These are phyloP conservation scores for Carettochelys insculpta DNA, from an alignment of 2,113 vertebrate species.

Conservation along the genomic window DNA sequence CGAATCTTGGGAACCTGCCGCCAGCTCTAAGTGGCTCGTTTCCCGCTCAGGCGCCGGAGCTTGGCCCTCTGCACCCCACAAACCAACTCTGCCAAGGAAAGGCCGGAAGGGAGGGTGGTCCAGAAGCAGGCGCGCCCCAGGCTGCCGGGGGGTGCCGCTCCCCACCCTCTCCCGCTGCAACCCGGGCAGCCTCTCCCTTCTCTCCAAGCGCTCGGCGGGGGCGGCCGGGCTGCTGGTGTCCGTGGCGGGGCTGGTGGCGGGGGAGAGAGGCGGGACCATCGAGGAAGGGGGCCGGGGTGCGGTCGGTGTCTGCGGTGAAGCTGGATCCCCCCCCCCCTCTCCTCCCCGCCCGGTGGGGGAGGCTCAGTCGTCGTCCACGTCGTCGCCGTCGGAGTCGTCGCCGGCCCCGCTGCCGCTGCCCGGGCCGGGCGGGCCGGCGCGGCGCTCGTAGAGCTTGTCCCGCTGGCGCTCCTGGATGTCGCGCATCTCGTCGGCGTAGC, in stretches of 20 bases:
- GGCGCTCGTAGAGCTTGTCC: constrained; percentile 91
- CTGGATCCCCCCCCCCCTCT: not conserved
- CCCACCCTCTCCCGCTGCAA: too few species aligned
- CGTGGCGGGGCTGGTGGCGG: not conserved
- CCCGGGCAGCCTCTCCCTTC: constrained; percentile 31
- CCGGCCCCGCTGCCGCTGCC: constrained; percentile 71
- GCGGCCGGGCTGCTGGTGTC: constrained; percentile 50
- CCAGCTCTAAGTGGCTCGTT: constrained; percentile 29
- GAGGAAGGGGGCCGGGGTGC: not conserved
- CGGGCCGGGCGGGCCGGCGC: constrained; percentile 62
- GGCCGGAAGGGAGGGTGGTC: constrained; percentile 55
- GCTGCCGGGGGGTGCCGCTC: too few species aligned
- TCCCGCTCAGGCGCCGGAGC: constrained; percentile 50
- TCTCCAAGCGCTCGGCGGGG: constrained; percentile 23
- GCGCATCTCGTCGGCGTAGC: constrained; percentile 97
- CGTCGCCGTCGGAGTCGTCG: constrained; percentile 94
- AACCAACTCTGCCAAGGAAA: constrained; percentile 47
- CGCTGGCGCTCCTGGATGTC: constrained; percentile 94
- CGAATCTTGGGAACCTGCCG: constrained; percentile 4
- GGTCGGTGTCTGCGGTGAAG: not conserved
- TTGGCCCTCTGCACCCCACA: constrained; percentile 49
- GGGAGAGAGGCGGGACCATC: not conserved
- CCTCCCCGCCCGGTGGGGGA: not conserved
- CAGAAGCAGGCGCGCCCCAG: constrained; percentile 26
- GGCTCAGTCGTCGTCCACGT: constrained; percentile 92